These are phyloP conservation scores for Spermophilus dauricus DNA, from an alignment of 2,113 vertebrate genomes.

Conservation along the genomic window DNA sequence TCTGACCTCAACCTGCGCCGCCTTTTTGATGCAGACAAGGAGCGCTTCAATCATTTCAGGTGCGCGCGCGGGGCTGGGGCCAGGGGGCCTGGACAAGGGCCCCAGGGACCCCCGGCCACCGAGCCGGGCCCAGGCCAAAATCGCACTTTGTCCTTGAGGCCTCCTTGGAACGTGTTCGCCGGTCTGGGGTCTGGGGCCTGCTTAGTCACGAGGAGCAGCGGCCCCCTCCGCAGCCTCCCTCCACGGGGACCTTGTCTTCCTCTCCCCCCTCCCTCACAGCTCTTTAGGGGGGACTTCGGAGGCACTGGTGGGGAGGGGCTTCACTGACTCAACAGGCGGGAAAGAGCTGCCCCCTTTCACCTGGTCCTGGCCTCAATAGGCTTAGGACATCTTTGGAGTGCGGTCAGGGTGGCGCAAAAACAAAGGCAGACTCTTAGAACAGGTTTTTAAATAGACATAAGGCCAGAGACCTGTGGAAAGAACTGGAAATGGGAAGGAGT, in stretches of 20 bases:
- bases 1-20: slow-evolving; percentile 92
- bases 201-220: background rate
- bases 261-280: background rate
- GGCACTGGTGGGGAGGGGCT: background rate
- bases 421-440: no score
- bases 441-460: no score
- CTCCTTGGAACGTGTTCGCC: slow-evolving; percentile 68
- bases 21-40: slow-evolving; percentile 93
- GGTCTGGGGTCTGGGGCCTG: background rate
- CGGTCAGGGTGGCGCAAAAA: background rate
- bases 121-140: background rate
- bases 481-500: background rate
- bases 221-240: background rate
- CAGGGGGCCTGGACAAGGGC: background rate
- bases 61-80: slow-evolving; percentile 71
- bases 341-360: background rate
- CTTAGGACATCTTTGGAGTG: background rate
- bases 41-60: slow-evolving; percentile 95
- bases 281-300: background rate
- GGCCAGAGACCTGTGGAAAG: background rate
- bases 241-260: background rate
- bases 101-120: background rate
- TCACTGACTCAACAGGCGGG: background rate
- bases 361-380: background rate
- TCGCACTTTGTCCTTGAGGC: slow-evolving; percentile 75